phyloP scores from a whole-genome alignment of 1,140 invertebrate genomes.

The Calephelis nemesis region DNA sequence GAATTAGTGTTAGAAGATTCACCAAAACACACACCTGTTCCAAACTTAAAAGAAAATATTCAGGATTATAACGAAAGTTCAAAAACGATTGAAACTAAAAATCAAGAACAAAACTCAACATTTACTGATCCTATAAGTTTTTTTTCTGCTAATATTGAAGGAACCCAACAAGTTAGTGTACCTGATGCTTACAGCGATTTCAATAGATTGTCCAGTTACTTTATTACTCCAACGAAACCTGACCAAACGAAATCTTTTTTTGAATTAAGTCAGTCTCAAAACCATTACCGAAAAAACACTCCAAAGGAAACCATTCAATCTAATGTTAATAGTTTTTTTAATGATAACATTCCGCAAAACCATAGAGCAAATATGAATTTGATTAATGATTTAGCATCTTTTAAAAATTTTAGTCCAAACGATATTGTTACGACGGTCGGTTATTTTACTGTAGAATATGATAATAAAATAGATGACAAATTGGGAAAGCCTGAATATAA shows the following conservation, averaged over 20 bases:
- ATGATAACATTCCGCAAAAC: slow-evolving; percentile 30
- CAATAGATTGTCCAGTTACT: slow-evolving; percentile 67
- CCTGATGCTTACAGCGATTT: slow-evolving; percentile 42
- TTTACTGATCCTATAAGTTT: slow-evolving; percentile 55
- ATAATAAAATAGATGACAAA: slow-evolving; percentile 33
- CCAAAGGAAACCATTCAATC: slow-evolving; percentile 29
- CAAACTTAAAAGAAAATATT: neutral
- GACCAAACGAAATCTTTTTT: slow-evolving; percentile 73
- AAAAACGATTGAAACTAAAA: slow-evolving; percentile 14
- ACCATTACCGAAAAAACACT: slow-evolving; percentile 58
- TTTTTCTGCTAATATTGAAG: slow-evolving; percentile 35
- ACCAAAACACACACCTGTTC: neutral
- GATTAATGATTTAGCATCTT: slow-evolving; percentile 55
- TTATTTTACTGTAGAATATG: slow-evolving; percentile 61
- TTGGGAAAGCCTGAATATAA: slow-evolving; percentile 33
- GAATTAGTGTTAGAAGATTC: slow-evolving; percentile 26
- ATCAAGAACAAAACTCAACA: slow-evolving; percentile 18
- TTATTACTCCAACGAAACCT: slow-evolving; percentile 46
- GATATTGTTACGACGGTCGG: slow-evolving; percentile 54
- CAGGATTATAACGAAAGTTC: neutral
- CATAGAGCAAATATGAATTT: slow-evolving; percentile 39
- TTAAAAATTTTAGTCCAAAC: slow-evolving; percentile 38
- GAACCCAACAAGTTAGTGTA: slow-evolving; percentile 21
- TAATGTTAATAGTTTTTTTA: slow-evolving; percentile 31
- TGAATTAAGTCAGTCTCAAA: slow-evolving; percentile 72